These are phyloP conservation scores for Gonioctena quinquepunctata DNA, from an alignment of 1,140 invertebrate genomes.

Conservation along the genomic window DNA sequence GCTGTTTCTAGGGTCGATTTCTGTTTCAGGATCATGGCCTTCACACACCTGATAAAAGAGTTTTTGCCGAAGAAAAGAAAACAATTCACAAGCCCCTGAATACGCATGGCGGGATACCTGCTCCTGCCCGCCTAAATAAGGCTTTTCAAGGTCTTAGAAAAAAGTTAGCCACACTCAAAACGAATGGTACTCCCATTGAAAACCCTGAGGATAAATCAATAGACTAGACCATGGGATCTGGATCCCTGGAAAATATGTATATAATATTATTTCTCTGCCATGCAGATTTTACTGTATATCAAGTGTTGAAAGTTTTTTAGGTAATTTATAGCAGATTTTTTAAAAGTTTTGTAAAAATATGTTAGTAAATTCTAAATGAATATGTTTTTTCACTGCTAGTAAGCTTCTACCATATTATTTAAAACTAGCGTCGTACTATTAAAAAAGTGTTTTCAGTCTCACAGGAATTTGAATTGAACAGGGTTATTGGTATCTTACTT, in stretches of 20 bases:
- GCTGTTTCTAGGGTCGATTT: neutral
- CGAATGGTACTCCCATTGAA: neutral
- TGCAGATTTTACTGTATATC: neutral
- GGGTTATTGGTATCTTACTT: too few relatives aligned
- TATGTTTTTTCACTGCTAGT: neutral
- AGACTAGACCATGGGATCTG: too few relatives aligned
- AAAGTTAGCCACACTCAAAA: slow-evolving; percentile 18
- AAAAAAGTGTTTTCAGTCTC: too few relatives aligned
- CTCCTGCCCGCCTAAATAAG: slow-evolving; percentile 29
- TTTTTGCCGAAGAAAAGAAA: slow-evolving; percentile 20
- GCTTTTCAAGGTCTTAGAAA: slow-evolving; percentile 28
- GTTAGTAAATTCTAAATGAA: neutral
- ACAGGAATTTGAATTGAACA: too few relatives aligned
- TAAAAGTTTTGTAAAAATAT: neutral
- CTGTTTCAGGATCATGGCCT: slow-evolving; percentile 31
- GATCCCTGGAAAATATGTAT: neutral
- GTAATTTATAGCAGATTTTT: neutral
- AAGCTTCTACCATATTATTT: too few relatives aligned
- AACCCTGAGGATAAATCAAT: neutral
- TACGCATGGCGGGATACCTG: slow-evolving; percentile 34
- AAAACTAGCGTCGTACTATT: too few relatives aligned
- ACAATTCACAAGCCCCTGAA: slow-evolving; percentile 20
- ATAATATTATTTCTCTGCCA: neutral
- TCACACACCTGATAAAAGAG: slow-evolving; percentile 35
- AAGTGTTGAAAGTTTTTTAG: neutral